phyloP scores from a whole-genome alignment of 2,797 vertebrate species.

The Spondyliosoma cantharus region DNA sequence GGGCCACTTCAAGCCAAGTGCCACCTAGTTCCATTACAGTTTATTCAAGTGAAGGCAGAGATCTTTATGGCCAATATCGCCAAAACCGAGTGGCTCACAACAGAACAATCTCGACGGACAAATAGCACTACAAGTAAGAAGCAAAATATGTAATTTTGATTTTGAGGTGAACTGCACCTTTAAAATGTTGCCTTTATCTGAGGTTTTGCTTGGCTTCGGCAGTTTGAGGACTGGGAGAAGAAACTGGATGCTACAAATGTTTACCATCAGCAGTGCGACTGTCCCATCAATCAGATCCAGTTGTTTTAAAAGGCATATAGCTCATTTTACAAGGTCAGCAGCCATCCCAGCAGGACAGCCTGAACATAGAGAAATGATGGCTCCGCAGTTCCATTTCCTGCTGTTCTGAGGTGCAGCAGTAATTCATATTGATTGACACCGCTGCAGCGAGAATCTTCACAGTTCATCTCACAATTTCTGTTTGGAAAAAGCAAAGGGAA shows the following conservation, averaged over 20 bases:
- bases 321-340: constrained; percentile 54
- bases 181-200: not conserved
- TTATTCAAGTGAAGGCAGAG: too few relatives aligned
- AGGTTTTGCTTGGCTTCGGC: not conserved
- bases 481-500: not conserved
- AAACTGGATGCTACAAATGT: constrained; percentile 5
- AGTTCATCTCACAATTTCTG: constrained; percentile 13
- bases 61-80: too few relatives aligned
- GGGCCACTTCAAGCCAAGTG: too few relatives aligned
- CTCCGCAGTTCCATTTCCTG: constrained; percentile 39
- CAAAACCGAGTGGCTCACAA: too few relatives aligned
- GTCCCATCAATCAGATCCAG: constrained; percentile 27
- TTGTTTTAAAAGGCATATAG: constrained; percentile 47
- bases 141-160: too few relatives aligned
- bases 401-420: constrained; percentile 20
- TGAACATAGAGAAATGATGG: constrained; percentile 32
- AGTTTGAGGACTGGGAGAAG: not conserved
- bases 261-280: not conserved
- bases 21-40: too few relatives aligned
- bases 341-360: constrained; percentile 15
- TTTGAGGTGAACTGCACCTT: too few relatives aligned
- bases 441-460: constrained; percentile 23
- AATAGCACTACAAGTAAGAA: too few relatives aligned
- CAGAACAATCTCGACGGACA: too few relatives aligned
- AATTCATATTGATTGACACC: constrained; percentile 33